Percentiles rank a stretch among this genome's conserved stretches.
Conservation (phyloP, 1,140 invertebrate genomes). For the Psix sp. region DNA sequence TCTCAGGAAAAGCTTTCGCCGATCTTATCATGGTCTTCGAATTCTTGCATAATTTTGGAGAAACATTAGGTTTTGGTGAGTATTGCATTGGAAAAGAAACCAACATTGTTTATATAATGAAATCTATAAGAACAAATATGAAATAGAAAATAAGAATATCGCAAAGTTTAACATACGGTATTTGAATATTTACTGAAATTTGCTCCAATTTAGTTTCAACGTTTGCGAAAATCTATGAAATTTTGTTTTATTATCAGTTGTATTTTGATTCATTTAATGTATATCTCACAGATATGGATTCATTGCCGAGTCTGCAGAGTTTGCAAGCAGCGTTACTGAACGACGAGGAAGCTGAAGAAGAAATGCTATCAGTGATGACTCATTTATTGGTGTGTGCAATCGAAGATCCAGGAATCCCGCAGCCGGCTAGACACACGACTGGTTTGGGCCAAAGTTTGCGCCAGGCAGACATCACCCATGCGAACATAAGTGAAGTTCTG, state of each 20-base stretch:
- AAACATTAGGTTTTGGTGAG: slow-evolving; percentile 93
- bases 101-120: too few relatives aligned
- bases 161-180: too few relatives aligned
- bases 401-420: slow-evolving; percentile 95
- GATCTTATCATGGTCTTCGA: slow-evolving; percentile 96
- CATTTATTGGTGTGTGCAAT: slow-evolving; percentile 94
- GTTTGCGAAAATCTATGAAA: too few relatives aligned
- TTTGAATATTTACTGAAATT: too few relatives aligned
- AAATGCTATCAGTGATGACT: slow-evolving; percentile 90
- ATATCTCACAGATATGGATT: slow-evolving; percentile 85
- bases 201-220: too few relatives aligned
- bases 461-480: slow-evolving; percentile 93
- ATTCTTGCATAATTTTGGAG: slow-evolving; percentile 96
- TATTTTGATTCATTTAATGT: background rate
- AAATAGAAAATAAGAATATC: too few relatives aligned
- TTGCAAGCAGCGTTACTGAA: slow-evolving; percentile 91
- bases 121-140: too few relatives aligned
- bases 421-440: slow-evolving; percentile 90
- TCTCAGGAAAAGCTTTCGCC: slow-evolving; percentile 91
- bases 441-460: slow-evolving; percentile 92
- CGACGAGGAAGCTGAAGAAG: slow-evolving; percentile 90
- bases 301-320: slow-evolving; percentile 89
- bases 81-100: too few relatives aligned
- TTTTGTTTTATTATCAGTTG: background rate
- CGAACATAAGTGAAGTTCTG: slow-evolving; percentile 94